Conservation (phyloP, 2,888 invertebrate species). For the Polylopha cassiicola region DNA sequence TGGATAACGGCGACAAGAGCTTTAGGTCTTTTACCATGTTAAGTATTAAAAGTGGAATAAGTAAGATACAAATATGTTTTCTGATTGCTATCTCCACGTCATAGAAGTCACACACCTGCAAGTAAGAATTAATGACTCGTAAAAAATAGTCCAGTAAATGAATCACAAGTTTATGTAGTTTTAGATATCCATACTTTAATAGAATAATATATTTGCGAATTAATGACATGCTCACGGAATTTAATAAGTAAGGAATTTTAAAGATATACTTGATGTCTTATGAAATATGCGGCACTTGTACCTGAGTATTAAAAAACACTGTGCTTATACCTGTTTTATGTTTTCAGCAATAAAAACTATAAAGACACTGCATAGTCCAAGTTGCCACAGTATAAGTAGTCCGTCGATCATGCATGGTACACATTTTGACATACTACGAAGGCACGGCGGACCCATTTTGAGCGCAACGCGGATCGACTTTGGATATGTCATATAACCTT, state of each 20-base stretch:
- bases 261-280: too few relatives aligned
- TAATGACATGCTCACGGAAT: too few relatives aligned
- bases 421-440: constrained; percentile 65
- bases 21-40: constrained; percentile 84
- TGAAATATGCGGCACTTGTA: too few relatives aligned
- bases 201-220: too few relatives aligned
- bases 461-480: constrained; percentile 84
- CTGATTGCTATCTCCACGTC: constrained; percentile 54
- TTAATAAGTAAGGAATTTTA: too few relatives aligned
- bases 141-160: not conserved
- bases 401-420: constrained; percentile 75
- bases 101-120: constrained; percentile 71
- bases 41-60: constrained; percentile 79
- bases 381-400: constrained; percentile 85
- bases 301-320: not conserved
- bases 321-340: constrained; percentile 70
- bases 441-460: constrained; percentile 77
- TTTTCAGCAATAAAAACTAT: constrained; percentile 86
- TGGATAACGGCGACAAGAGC: constrained; percentile 86
- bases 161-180: too few relatives aligned
- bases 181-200: too few relatives aligned
- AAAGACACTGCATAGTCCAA: constrained; percentile 93
- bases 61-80: constrained; percentile 75
- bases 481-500: constrained; percentile 85
- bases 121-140: constrained; percentile 1